Base-by-base conservation (phyloP, 1,140 invertebrate species). In the Acromyrmex heyeri region DNA sequence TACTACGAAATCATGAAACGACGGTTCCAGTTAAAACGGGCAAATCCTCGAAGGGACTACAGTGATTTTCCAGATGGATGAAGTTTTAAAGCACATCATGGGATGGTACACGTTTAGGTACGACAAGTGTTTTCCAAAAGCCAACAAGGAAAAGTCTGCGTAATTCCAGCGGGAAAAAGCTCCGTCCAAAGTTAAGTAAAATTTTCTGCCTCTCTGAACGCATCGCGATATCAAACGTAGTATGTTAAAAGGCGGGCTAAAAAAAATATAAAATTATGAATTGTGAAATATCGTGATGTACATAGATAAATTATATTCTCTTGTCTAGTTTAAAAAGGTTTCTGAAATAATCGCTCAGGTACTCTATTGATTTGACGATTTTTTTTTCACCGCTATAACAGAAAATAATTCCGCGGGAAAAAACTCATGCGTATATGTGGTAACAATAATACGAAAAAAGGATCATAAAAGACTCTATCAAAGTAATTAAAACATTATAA, bases 21-120 rank as follows among this genome's bases (percentile, higher is more conserved):
- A 62, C 27, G 55, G 69, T 78, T 59, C 4, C 38, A n/a, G 55
- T 38, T 82, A 73, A 82, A 50, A 69, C 8, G 48, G n/a, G 57
- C 16, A 50, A 59, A 70, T 55, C 7, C 27, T 75, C 48, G 50
- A 57, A 65, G 64, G 48, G 62, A 64, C 34, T 50, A 50, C 27
- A 21, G 55, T 59, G 53, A 86, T 79, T 86, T 81, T 79, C 83
- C 62, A 79, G 69, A 88, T 86, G 87, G 70, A 81, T 61, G 55
- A 89, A 89, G 82, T 89, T 89, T 89, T 65, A 69, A 86, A 86
- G 88, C 85, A 70, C 34, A 90, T 85, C 44, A 67, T 38, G 59
- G 77, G 48, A 83, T 83, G 61, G 55, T 75, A 79, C 59, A 73
- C 87, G 55, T 83, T 44, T 75, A 38, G 55, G 44, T 75, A 62